Evolutionary conservation across 2,797 vertebrate genomes (phyloP), one percentile per base, ranked within the genome.

Genomic region (Masticophis lateralis): DNA sequence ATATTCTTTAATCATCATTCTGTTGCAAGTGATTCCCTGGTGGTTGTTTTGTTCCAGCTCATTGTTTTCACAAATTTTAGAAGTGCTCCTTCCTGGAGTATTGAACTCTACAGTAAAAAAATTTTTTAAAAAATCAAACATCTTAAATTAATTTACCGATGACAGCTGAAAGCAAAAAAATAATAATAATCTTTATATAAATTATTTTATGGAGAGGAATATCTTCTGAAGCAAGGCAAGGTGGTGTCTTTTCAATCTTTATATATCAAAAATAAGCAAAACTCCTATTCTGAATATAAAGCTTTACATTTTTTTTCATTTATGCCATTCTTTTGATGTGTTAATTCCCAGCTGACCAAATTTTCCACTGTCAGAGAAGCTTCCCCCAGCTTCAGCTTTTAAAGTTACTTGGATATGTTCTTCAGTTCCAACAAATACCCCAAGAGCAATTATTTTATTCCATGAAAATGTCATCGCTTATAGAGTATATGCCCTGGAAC

Each of bases 291-390:
- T 61, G 53, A 90, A 43, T 59, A 90, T 47, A 90, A 90, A 59
- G 89, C 92, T 87, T 93, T 57, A 51, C 57, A 93, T 57, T 87
- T 89, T 92, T 89, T 90, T 90, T 87, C 53, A 90, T 87, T 87
- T 93, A 93, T 66, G 86, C 47, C 66, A 87, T 90, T 47, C 60
- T 86, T 93, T 93, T 93, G 89, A 93, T 93, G 89, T 93, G 92
- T 86, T 93, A 93, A 90, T 90, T 93, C 89, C 90, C 53, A 18
- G 37, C 53, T 87, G 92, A 56, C 60, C 83, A 43, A 92, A 90
- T 93, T 93, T 93, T 90, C 79, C 83, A 93, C 16, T 87, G 37
- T 90, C 37, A 69, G 51, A 87, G 37, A 90, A 66, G 89, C 61
- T 90, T 90, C 66, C 55, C 86, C 27, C 27, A 69, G 83, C 60